phyloP scores from a whole-genome alignment of 2,888 invertebrate genomes.

The Drosophila lutescens region DNA sequence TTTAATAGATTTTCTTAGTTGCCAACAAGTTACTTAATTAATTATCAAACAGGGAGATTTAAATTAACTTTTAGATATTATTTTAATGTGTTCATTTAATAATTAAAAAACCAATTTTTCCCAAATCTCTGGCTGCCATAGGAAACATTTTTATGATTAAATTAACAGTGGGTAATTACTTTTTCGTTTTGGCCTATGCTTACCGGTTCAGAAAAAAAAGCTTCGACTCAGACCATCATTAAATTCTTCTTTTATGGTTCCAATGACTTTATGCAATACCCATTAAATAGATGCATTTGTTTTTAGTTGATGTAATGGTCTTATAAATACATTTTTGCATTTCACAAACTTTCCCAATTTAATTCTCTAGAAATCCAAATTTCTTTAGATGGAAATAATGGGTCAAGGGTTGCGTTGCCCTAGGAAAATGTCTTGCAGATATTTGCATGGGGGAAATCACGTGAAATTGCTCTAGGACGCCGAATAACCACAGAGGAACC shows the following conservation, averaged over 20 bases:
- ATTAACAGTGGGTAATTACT: background rate
- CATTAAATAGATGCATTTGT: background rate
- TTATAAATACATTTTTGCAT: background rate
- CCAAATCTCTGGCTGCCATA: background rate
- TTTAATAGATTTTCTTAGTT: no score
- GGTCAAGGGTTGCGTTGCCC: slow-evolving; percentile 29
- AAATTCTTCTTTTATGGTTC: background rate
- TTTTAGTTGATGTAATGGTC: background rate
- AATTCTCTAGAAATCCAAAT: background rate
- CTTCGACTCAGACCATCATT: background rate
- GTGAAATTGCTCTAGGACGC: slow-evolving; percentile 9
- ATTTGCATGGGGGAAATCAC: slow-evolving; percentile 12
- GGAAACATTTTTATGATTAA: background rate
- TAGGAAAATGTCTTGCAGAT: background rate
- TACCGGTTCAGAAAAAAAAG: background rate
- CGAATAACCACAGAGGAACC: slow-evolving; percentile 22
- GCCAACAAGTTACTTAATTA: no score
- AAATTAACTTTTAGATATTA: no score
- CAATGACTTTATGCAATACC: background rate
- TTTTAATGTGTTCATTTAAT: background rate
- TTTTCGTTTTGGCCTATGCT: background rate
- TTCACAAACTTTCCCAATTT: background rate
- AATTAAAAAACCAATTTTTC: background rate
- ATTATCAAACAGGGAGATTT: no score
- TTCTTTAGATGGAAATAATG: background rate